A percentile compares a stretch with the other conserved stretches of the same genome.
These are phyloP conservation scores for Buathra laborator DNA, from an alignment of 2,888 invertebrate species.

Conservation along the genomic window DNA sequence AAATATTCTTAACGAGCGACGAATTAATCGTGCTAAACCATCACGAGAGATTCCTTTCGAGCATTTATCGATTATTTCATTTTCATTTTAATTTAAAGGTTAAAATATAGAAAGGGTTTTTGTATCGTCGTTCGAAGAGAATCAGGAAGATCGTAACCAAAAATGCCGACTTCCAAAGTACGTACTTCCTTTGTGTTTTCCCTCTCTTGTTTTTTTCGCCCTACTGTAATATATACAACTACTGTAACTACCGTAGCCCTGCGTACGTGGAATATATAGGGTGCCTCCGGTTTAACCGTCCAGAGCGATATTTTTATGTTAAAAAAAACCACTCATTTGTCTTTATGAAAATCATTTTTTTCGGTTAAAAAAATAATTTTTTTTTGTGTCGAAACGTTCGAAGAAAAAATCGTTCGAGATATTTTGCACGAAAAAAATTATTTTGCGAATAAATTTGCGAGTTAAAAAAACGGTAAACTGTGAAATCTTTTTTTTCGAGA, in stretches of 20 bases:
- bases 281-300: neutral
- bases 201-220: neutral
- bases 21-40: too few species aligned
- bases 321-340: neutral
- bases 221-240: too few species aligned
- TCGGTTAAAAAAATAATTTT: too few species aligned
- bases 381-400: neutral
- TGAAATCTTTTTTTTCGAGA: too few species aligned
- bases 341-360: too few species aligned
- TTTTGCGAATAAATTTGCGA: too few species aligned
- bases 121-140: neutral
- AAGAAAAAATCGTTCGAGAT: too few species aligned
- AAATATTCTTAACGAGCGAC: too few species aligned
- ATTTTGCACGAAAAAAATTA: too few species aligned
- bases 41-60: too few species aligned
- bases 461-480: too few species aligned
- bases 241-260: neutral
- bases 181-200: slow-evolving; percentile 21
- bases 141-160: neutral
- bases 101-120: neutral
- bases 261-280: neutral
- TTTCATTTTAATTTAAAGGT: neutral
- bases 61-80: neutral
- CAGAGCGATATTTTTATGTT: neutral
- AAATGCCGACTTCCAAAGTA: slow-evolving; percentile 65